Percentiles rank a stretch among this genome's conserved stretches.
Evolutionary conservation across 2,113 vertebrate species (phyloP).

Genomic region (Indri indri): DNA sequence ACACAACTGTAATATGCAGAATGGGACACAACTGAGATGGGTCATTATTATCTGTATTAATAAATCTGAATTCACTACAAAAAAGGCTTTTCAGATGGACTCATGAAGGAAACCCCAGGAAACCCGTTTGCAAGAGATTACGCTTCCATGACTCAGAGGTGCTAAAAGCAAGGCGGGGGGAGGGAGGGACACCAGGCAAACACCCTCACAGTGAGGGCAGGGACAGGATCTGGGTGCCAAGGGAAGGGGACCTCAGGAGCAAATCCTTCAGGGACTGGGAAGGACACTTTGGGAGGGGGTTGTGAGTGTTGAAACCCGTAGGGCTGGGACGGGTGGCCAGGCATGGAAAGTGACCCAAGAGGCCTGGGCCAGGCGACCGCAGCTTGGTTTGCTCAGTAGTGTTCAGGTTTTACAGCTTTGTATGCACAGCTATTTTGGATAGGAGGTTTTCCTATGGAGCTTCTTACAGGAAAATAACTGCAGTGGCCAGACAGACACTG

Average conservation of each 20-base stretch:
- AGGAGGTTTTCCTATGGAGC: neutral
- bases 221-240: neutral
- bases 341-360: neutral
- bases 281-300: neutral
- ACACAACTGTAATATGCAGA: neutral
- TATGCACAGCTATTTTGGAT: neutral
- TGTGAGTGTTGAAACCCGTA: neutral
- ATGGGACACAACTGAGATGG: neutral
- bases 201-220: too few species aligned
- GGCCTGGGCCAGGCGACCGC: neutral
- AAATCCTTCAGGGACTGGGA: neutral
- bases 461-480: neutral
- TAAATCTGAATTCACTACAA: neutral
- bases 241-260: neutral
- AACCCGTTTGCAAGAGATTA: neutral
- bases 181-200: neutral
- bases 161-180: neutral
- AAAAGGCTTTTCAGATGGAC: neutral
- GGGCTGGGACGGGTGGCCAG: neutral
- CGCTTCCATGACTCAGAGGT: neutral
- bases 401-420: neutral
- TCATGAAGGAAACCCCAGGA: neutral
- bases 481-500: neutral
- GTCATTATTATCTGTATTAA: neutral
- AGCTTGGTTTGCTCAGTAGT: neutral